phyloP scores from a whole-genome alignment of 2,113 vertebrate genomes.

The Artemisiospiza belli region DNA sequence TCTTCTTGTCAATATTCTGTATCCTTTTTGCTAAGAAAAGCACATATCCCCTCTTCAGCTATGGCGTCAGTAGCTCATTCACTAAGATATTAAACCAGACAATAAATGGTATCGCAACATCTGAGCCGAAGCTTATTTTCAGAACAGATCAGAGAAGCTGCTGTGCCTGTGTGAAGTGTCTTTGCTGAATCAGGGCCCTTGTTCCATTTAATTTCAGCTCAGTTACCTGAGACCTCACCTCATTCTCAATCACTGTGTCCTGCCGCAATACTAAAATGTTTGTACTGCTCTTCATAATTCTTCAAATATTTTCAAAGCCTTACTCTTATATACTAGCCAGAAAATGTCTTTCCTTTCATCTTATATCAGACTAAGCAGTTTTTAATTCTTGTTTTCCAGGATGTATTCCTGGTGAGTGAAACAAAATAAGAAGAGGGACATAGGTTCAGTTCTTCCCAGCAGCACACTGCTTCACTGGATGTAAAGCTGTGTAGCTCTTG shows the following conservation, averaged over 20 bases:
- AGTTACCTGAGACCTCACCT: background rate
- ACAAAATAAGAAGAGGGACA: background rate
- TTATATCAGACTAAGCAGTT: background rate
- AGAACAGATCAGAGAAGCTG: background rate
- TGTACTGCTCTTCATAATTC: background rate
- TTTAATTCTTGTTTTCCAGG: background rate
- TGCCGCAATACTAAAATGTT: background rate
- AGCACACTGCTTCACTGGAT: background rate
- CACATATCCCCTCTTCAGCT: background rate
- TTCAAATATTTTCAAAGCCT: background rate
- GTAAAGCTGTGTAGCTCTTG: background rate
- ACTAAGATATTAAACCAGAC: background rate
- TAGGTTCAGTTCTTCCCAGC: background rate
- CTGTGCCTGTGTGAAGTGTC: background rate
- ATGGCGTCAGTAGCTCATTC: background rate
- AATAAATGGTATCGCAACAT: background rate
- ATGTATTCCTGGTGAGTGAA: background rate
- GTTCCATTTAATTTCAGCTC: background rate
- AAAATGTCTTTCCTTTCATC: background rate
- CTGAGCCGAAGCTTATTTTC: background rate
- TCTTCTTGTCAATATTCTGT: background rate
- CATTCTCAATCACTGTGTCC: background rate
- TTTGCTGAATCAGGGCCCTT: background rate
- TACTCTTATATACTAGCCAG: background rate
- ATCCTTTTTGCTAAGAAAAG: background rate